Evolutionary conservation across 2,888 invertebrate species (phyloP).

Genomic region (Chirona hameri): DNA sequence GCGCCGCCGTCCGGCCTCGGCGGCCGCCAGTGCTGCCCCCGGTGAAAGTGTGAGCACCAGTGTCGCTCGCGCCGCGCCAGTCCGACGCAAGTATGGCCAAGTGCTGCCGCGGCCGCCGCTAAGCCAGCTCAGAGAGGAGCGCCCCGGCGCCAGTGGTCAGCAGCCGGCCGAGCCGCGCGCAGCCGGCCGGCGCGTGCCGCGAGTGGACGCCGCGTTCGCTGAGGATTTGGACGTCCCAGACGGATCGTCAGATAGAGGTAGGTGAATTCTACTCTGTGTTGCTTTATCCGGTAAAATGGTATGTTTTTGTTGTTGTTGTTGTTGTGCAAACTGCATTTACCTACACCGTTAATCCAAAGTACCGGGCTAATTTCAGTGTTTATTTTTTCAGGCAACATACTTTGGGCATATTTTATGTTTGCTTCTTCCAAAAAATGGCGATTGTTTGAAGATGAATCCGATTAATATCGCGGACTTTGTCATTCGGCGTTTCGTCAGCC

Average conservation of each 20-base stretch:
- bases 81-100: not conserved
- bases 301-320: too few relatives aligned
- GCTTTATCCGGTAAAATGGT: too few relatives aligned
- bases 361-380: too few relatives aligned
- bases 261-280: not conserved
- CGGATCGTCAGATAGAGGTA: not conserved
- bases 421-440: too few relatives aligned
- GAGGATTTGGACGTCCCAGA: not conserved
- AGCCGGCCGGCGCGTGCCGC: not conserved
- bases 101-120: not conserved
- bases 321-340: too few relatives aligned
- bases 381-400: too few relatives aligned
- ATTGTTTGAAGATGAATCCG: too few relatives aligned
- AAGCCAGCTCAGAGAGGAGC: not conserved
- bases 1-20: slow-evolving; percentile 7
- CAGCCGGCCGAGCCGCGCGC: not conserved
- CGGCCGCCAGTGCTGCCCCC: not conserved
- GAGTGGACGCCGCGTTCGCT: not conserved
- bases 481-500: too few relatives aligned
- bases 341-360: too few relatives aligned
- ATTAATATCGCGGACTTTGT: too few relatives aligned
- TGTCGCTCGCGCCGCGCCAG: not conserved
- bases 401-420: too few relatives aligned
- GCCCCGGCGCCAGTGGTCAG: not conserved
- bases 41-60: slow-evolving; percentile 24